These are phyloP conservation scores for Teinopalpus imperialis DNA, from an alignment of 2,888 invertebrate species.

Conservation along the genomic window DNA sequence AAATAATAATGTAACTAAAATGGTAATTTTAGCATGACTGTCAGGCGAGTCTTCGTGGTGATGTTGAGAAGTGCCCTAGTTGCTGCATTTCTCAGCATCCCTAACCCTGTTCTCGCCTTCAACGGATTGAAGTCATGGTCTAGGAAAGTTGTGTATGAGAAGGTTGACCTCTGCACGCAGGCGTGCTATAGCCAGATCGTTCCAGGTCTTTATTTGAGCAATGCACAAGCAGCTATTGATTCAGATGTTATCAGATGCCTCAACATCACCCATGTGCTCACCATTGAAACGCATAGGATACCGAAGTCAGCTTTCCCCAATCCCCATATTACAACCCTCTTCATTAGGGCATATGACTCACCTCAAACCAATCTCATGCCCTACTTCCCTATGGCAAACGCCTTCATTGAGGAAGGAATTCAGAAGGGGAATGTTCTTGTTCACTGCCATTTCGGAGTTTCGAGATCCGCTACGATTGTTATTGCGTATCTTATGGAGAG, in stretches of 20 bases:
- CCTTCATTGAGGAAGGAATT: conserved; percentile 82
- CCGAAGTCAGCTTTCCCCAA: conserved; percentile 61
- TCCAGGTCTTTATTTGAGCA: conserved; percentile 68
- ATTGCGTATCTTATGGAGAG: conserved; percentile 97
- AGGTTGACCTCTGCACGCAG: conserved; percentile 70
- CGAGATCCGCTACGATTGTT: conserved; percentile 96
- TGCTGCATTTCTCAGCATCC: conserved; percentile 62
- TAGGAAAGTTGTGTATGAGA: conserved; percentile 55
- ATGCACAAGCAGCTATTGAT: conserved; percentile 68
- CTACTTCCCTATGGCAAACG: conserved; percentile 75
- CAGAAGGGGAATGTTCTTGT: conserved; percentile 88
- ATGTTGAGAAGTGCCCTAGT: conserved; percentile 64
- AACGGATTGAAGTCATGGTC: conserved; percentile 64
- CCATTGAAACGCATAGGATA: conserved; percentile 64
- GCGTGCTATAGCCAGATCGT: conserved; percentile 65
- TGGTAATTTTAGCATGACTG: conserved; percentile 45
- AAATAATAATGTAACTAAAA: conserved; percentile 35
- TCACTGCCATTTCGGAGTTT: conserved; percentile 98
- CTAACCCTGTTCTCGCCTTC: conserved; percentile 58
- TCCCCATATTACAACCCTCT: conserved; percentile 64
- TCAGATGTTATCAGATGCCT: conserved; percentile 55
- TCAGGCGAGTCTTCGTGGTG: conserved; percentile 46
- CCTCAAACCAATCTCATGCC: conserved; percentile 67
- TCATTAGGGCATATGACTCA: conserved; percentile 73
- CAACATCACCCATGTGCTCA: conserved; percentile 74